Evolutionary conservation across 2,888 invertebrate species (phyloP).

Genomic region (Mythimna loreyi): DNA sequence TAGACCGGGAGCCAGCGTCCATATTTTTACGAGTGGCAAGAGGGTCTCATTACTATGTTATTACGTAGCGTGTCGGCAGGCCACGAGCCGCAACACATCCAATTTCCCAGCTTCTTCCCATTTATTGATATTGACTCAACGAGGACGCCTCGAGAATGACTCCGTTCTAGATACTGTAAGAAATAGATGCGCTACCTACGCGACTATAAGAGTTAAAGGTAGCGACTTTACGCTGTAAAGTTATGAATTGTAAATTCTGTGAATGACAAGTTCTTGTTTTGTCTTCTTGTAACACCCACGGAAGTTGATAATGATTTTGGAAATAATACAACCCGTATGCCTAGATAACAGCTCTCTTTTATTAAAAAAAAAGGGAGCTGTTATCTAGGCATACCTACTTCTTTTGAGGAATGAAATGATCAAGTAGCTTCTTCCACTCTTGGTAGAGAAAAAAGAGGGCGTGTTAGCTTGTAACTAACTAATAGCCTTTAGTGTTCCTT

Average conservation of each 20-base stretch:
- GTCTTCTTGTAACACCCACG: constrained; percentile 1
- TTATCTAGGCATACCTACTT: too few relatives aligned
- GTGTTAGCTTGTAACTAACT: too few relatives aligned
- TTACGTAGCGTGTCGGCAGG: constrained; percentile 85
- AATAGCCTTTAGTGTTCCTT: too few relatives aligned
- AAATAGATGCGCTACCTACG: constrained; percentile 73
- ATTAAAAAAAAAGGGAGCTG: background rate
- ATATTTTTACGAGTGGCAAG: constrained; percentile 89
- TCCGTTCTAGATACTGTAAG: constrained; percentile 64
- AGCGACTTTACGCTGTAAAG: constrained; percentile 17
- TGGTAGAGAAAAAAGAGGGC: too few relatives aligned
- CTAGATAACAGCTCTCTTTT: background rate
- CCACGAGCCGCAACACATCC: constrained; percentile 89
- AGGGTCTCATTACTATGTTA: constrained; percentile 89
- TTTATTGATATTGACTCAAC: constrained; percentile 90
- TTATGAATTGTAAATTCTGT: constrained; percentile 38
- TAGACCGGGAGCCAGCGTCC: constrained; percentile 83
- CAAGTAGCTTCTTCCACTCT: too few relatives aligned
- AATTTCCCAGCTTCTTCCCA: constrained; percentile 90
- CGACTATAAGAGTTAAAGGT: constrained; percentile 18
- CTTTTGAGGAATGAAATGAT: too few relatives aligned
- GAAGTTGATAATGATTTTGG: background rate
- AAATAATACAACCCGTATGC: background rate
- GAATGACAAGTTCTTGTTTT: constrained; percentile 29
- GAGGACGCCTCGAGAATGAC: constrained; percentile 86